Evolutionary conservation across 2,797 vertebrate species (phyloP).

Genomic region (Lateolabrax maculatus): DNA sequence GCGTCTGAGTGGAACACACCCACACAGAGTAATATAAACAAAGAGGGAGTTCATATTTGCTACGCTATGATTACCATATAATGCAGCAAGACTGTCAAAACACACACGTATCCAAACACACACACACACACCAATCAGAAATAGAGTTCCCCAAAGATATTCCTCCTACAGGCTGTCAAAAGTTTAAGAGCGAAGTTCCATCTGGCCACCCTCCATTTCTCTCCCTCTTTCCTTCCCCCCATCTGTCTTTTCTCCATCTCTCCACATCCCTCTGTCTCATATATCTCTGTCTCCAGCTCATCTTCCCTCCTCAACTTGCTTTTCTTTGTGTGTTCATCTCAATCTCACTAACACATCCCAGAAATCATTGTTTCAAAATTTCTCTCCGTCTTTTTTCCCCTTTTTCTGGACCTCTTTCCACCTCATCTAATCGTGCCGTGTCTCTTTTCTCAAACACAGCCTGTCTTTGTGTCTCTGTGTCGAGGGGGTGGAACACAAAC

Average conservation of each 20-base stretch:
- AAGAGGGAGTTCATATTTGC: slow-evolving; percentile 50
- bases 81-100: slow-evolving; percentile 49
- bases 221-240: slow-evolving; percentile 42
- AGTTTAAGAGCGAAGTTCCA: slow-evolving; percentile 63
- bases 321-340: slow-evolving; percentile 42
- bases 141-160: slow-evolving; percentile 57
- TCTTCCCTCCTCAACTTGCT: slow-evolving; percentile 9
- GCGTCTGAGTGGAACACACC: slow-evolving; percentile 30
- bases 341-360: slow-evolving; percentile 19
- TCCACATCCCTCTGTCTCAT: slow-evolving; percentile 36
- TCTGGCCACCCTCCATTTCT: slow-evolving; percentile 60
- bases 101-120: slow-evolving; percentile 33
- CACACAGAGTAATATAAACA: slow-evolving; percentile 47
- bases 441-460: slow-evolving; percentile 63
- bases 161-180: slow-evolving; percentile 71
- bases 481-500: slow-evolving; percentile 75
- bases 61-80: slow-evolving; percentile 43
- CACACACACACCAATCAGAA: slow-evolving; percentile 46
- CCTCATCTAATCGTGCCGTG: slow-evolving; percentile 33
- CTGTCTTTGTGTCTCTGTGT: slow-evolving; percentile 63
- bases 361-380: slow-evolving; percentile 36
- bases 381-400: background rate
- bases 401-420: slow-evolving; percentile 29
- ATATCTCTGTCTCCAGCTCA: slow-evolving; percentile 26
- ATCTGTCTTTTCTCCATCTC: slow-evolving; percentile 59